These are phyloP conservation scores for Amblyopsis hoosieri DNA, from an alignment of 2,797 vertebrate genomes.

Conservation along the genomic window DNA sequence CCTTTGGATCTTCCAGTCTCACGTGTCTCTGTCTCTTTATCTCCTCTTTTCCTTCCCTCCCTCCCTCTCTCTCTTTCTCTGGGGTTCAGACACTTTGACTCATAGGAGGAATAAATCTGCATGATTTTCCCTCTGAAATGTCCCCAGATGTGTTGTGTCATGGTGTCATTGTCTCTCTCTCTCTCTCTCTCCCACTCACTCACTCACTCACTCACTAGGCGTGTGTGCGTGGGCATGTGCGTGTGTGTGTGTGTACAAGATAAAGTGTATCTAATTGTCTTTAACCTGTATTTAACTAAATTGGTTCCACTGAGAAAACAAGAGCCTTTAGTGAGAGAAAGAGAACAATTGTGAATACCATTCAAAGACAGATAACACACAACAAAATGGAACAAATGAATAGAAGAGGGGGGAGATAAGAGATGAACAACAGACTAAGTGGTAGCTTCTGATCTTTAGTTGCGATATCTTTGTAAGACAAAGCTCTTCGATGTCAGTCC, in stretches of 20 bases:
- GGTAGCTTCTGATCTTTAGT: no score
- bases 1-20: neutral
- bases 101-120: constrained; percentile 72
- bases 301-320: no score
- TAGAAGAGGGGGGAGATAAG: no score
- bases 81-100: constrained; percentile 55
- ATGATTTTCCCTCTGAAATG: constrained; percentile 59
- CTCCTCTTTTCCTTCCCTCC: neutral
- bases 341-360: no score
- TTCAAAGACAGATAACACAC: no score
- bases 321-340: no score
- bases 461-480: no score
- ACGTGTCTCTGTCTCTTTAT: neutral
- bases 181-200: neutral
- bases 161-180: constrained; percentile 43
- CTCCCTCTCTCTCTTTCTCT: constrained; percentile 23
- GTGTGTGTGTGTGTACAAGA: constrained; percentile 1
- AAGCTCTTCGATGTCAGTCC: no score
- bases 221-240: constrained; percentile 12
- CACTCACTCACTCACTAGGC: constrained; percentile 20
- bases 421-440: no score
- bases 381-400: no score
- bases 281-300: no score
- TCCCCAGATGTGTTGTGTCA: constrained; percentile 67
- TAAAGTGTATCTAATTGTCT: neutral